These are phyloP conservation scores for Emydura subglobosa DNA, from an alignment of 2,113 vertebrate genomes.

Conservation along the genomic window DNA sequence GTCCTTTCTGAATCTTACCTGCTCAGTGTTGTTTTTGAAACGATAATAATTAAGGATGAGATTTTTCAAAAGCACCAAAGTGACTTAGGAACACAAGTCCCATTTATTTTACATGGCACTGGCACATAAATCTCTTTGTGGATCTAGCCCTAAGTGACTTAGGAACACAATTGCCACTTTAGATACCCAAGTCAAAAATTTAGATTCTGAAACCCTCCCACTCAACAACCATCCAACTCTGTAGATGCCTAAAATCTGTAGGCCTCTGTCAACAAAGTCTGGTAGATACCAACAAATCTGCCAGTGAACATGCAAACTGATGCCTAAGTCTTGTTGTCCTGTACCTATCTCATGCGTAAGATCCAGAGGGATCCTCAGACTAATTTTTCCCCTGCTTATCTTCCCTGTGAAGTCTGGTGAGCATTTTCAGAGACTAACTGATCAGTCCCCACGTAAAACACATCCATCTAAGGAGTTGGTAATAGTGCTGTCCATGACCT, in stretches of 20 bases:
- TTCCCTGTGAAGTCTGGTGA: neutral
- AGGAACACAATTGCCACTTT: neutral
- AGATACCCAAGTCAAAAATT: neutral
- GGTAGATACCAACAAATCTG: neutral
- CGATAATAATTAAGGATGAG: neutral
- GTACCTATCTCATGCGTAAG: neutral
- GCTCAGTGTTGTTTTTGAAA: neutral
- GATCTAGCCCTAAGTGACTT: neutral
- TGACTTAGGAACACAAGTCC: neutral
- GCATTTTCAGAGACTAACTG: neutral
- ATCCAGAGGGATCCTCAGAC: neutral
- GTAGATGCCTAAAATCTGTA: neutral
- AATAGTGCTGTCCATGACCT: neutral
- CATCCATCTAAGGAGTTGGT: neutral
- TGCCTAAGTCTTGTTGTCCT: neutral
- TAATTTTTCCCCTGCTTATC: neutral
- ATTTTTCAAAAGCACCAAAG: neutral
- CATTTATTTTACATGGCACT: neutral
- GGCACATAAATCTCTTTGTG: neutral
- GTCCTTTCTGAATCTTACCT: neutral
- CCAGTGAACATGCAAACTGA: neutral
- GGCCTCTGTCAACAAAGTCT: neutral
- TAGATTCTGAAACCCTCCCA: neutral
- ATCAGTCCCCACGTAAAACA: neutral
- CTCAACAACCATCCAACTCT: neutral